A percentile compares a stretch with the other conserved stretches of the same genome.
Evolutionary conservation across 2,113 vertebrate genomes (phyloP).

Genomic region (Sceloporus tristichus): DNA sequence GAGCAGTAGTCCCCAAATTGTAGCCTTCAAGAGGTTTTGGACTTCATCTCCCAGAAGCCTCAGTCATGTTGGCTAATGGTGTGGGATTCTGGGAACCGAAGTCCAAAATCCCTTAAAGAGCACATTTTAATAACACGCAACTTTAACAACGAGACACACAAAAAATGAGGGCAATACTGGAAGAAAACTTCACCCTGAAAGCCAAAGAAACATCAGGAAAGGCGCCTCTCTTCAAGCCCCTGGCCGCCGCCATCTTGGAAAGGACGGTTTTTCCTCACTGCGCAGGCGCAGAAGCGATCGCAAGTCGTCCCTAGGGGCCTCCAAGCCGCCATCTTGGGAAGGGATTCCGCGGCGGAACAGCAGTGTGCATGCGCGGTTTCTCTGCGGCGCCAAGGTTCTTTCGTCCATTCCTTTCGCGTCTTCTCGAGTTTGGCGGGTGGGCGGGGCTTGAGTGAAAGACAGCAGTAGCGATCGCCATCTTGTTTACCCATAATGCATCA

Average conservation of each 20-base stretch:
- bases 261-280: not conserved
- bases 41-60: too few species aligned
- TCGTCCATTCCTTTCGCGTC: not conserved
- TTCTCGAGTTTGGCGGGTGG: too few species aligned
- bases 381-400: not conserved
- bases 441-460: not conserved
- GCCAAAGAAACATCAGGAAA: too few species aligned
- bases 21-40: too few species aligned
- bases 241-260: not conserved
- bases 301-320: not conserved
- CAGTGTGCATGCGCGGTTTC: not conserved
- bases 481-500: too few species aligned
- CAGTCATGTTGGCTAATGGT: too few species aligned
- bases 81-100: too few species aligned
- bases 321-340: conserved; percentile 9
- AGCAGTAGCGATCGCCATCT: too few species aligned
- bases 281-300: not conserved
- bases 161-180: accelerated
- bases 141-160: not conserved
- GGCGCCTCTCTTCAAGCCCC: not conserved
- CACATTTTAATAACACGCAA: too few species aligned
- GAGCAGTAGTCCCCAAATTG: too few species aligned
- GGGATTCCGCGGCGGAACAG: too few species aligned
- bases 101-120: too few species aligned
- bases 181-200: not conserved